A percentile compares a stretch with the other conserved stretches of the same genome.
phyloP scores from a whole-genome alignment of 1,140 invertebrate species.

The Doryteuthis pealeii region DNA sequence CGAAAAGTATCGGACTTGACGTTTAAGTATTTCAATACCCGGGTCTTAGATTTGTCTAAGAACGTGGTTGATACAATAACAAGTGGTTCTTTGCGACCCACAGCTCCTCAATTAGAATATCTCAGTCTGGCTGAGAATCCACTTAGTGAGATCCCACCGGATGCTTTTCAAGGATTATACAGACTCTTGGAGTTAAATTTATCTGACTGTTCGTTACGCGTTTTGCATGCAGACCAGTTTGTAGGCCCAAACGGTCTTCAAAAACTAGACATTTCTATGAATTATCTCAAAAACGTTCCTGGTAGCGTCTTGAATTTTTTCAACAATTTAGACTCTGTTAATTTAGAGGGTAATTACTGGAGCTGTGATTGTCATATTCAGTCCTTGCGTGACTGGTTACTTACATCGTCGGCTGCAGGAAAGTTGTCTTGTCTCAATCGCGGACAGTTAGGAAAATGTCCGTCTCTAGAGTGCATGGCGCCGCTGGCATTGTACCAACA shows the following conservation, averaged over 20 bases:
- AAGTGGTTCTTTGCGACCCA: slow-evolving; percentile 21
- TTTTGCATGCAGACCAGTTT: slow-evolving; percentile 26
- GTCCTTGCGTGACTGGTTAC: slow-evolving; percentile 36
- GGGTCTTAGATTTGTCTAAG: slow-evolving; percentile 36
- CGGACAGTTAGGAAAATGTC: slow-evolving; percentile 23
- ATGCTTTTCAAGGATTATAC: slow-evolving; percentile 33
- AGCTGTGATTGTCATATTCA: slow-evolving; percentile 44
- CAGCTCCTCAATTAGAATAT: slow-evolving; percentile 25
- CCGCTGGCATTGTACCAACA: slow-evolving; percentile 19
- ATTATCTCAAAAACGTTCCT: slow-evolving; percentile 35
- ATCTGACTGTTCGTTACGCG: slow-evolving; percentile 32
- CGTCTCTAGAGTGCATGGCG: slow-evolving; percentile 23
- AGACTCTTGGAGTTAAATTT: slow-evolving; percentile 36
- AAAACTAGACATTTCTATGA: slow-evolving; percentile 38
- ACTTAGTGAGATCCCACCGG: slow-evolving; percentile 24
- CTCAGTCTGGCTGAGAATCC: slow-evolving; percentile 41
- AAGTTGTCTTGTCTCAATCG: slow-evolving; percentile 23
- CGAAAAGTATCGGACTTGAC: slow-evolving; percentile 25
- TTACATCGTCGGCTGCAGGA: neutral
- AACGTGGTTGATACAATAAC: slow-evolving; percentile 35
- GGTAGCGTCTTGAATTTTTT: slow-evolving; percentile 28
- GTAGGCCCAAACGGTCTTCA: slow-evolving; percentile 24
- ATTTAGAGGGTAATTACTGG: slow-evolving; percentile 38
- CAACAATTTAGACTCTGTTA: slow-evolving; percentile 24
- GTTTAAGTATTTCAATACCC: slow-evolving; percentile 26